Percentiles rank a stretch among this genome's conserved stretches.
Evolutionary conservation across 2,888 invertebrate species (phyloP).

Genomic region (Drosophila peninsularis): DNA sequence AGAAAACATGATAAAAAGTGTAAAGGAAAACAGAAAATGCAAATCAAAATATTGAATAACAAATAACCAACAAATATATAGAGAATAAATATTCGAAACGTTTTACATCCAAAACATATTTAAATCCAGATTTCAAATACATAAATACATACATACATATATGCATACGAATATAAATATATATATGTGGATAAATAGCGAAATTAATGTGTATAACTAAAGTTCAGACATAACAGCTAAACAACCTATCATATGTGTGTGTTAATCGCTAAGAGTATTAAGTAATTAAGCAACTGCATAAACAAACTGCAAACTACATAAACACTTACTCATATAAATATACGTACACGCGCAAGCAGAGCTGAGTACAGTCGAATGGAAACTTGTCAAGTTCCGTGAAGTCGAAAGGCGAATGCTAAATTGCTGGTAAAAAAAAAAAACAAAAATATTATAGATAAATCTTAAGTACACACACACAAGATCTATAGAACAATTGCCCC

Average conservation of each 20-base stretch:
- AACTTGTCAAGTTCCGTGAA: slow-evolving; percentile 15
- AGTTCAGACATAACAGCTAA: slow-evolving; percentile 51
- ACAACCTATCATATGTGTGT: slow-evolving; percentile 60
- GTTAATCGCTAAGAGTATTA: slow-evolving; percentile 71
- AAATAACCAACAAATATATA: slow-evolving; percentile 39
- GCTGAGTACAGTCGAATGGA: slow-evolving; percentile 16
- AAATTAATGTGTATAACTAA: slow-evolving; percentile 65
- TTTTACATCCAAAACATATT: slow-evolving; percentile 5
- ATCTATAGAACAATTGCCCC: slow-evolving; percentile 77
- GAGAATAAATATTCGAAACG: not conserved
- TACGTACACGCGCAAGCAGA: slow-evolving; percentile 22
- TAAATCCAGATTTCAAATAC: slow-evolving; percentile 4
- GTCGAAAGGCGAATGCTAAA: slow-evolving; percentile 28
- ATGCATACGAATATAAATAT: slow-evolving; percentile 56
- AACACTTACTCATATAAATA: slow-evolving; percentile 44
- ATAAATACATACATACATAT: slow-evolving; percentile 11
- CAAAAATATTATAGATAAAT: slow-evolving; percentile 52
- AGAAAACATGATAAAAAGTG: slow-evolving; percentile 47
- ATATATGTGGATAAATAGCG: slow-evolving; percentile 62
- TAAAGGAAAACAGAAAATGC: slow-evolving; percentile 35
- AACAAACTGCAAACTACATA: slow-evolving; percentile 34
- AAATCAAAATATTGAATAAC: slow-evolving; percentile 44
- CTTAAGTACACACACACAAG: slow-evolving; percentile 57
- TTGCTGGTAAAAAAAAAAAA: slow-evolving; percentile 39
- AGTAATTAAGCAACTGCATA: slow-evolving; percentile 71